Evolutionary conservation across 2,797 vertebrate species (phyloP), one percentile per base, ranked within the genome.

Genomic region (Hipposideros larvatus): DNA sequence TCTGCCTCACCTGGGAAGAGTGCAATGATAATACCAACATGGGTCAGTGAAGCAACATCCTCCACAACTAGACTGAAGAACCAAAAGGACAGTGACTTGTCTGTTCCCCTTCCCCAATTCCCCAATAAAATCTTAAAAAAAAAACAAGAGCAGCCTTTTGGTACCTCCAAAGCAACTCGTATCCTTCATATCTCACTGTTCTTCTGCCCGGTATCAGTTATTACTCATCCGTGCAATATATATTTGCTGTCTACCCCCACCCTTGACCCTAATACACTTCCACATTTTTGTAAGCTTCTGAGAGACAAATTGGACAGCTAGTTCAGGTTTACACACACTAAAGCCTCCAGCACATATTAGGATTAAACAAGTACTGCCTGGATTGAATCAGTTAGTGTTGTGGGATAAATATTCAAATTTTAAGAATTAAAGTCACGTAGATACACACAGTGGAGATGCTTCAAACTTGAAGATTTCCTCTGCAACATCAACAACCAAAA

Each of bases 391-490:
- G 4, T 51, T 22, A 34, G 7, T n/a, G 37, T 10, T 9, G 19
- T 6, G 24, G 53, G 14, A 70, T 87, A 90, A 90, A 90, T 46
- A 63, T 59, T 53, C 87, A 73, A 18, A 18, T 51, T 61, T 66
- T 51, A 34, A 11, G 63, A 84, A 83, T 83, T 65, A 80, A 91
- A 93, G 63, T 18, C 19, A 4, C 46, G 46, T 13, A 41, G 66
- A 90, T 48, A 28, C 7, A 46, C 51, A 61, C 28, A 31, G 34
- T 28, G 41, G 43, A 16, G 41, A 61, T 70, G 43, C 80, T 97
- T 90, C 94, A 66, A 95, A 95, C 93, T 57, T 82, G 86, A 95
- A 96, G 90, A 51, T 94, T 97, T 96, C 83, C 89, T 96, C 94
- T 97, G 87, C 90, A 78, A 93, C 46, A 73, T 4, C 16, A 28